These are phyloP conservation scores for Philopotamus ludificatus DNA, from an alignment of 1,140 invertebrate species.

Conservation along the genomic window DNA sequence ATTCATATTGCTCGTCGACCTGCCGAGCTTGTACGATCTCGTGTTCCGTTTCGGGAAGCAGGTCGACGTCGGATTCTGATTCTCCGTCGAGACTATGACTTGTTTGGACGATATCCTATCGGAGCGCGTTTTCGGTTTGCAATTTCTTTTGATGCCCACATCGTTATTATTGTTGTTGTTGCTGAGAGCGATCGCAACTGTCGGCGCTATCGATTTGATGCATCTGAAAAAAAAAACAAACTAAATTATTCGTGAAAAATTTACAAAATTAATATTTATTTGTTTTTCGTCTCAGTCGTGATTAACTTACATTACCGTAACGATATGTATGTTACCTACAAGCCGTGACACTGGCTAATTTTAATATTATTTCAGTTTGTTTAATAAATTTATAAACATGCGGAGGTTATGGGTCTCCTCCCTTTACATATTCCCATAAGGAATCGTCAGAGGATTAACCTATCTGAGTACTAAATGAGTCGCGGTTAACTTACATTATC, in stretches of 20 bases:
- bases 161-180: slow-evolving; percentile 45
- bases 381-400: too few relatives aligned
- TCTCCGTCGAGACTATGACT: neutral
- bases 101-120: slow-evolving; percentile 28
- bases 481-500: too few relatives aligned
- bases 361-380: too few relatives aligned
- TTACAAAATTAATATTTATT: too few relatives aligned
- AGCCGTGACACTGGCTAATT: neutral
- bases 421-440: too few relatives aligned
- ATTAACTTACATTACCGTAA: too few relatives aligned
- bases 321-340: too few relatives aligned
- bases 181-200: slow-evolving; percentile 44
- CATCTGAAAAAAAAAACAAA: slow-evolving; percentile 45
- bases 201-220: slow-evolving; percentile 54
- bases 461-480: too few relatives aligned
- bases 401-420: too few relatives aligned
- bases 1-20: slow-evolving; percentile 34
- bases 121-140: slow-evolving; percentile 32
- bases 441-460: too few relatives aligned
- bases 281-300: too few relatives aligned
- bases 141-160: slow-evolving; percentile 18
- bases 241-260: neutral
- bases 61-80: neutral
- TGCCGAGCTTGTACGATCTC: slow-evolving; percentile 33
- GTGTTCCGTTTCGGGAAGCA: slow-evolving; percentile 20